Evolutionary conservation across 2,888 invertebrate genomes (phyloP), one percentile per base, ranked within the genome.

Genomic region (Macrosiphum euphorbiae): DNA sequence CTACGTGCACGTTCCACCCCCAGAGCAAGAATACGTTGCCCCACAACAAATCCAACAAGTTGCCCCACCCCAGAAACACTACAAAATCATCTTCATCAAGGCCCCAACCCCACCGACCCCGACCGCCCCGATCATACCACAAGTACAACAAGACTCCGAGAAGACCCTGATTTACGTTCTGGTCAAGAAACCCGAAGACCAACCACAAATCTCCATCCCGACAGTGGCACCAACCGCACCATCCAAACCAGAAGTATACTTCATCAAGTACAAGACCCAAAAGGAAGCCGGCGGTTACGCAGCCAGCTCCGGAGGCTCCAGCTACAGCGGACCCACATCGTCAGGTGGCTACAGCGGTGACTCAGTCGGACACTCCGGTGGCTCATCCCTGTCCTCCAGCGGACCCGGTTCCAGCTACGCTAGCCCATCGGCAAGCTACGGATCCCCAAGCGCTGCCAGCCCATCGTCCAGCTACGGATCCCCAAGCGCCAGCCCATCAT

Each of bases 71-170:
- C 98, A 98, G 96, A 98, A 98, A 95, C 98, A 98, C 96, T 98
- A 98, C 97, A 98, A 98, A 96, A 98, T 98, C 96, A 98, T 98
- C 96, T 98, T 98, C 97, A 98, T 98, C 96, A 98, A 98, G 96
- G 98, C 98, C 94, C 98, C 98, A 95, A 97, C 98, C 95, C 97
- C 98, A 94, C 98, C 98, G 94, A 97, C 98, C 94, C 98, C 98
- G 94, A 97, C 97, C 95, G 98, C 97, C 0, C 98, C 98, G 95
- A 97, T 98, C 95, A 98, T 98, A 95, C 98, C 98, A 58, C 96
- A 97, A 61, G 97, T 98, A 96, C 97, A 97, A 94, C 98, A 98
- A 96, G 98, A 98, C 96, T 98, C 95, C 78, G 98, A 98, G 96
- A 98, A 98, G 96, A 98, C 98, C 92, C 97, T 98, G 95, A 98